Evolutionary conservation across 2,888 invertebrate species (phyloP), one percentile per base, ranked within the genome.

Genomic region (Limnephilus auricula): DNA sequence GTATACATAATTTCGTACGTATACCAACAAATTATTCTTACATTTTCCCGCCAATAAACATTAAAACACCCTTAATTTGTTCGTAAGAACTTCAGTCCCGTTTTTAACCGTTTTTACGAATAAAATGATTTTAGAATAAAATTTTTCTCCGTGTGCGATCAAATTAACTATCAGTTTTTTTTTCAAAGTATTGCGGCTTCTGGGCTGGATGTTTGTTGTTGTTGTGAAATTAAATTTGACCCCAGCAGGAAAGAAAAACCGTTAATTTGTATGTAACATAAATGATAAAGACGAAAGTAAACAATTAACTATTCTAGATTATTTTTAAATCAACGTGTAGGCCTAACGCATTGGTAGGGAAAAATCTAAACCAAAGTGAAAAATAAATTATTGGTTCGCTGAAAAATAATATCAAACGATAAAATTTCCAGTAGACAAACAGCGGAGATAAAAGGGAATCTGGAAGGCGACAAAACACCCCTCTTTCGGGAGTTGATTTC

Each of bases 391-490:
- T 87, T 87, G 15, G 65, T 50, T 65, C 87, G 15, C 18, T 13
- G 87, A 87, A 87, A 85, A 85, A 82, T 82, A 84, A 40, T 40
- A 85, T 85, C 85, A 40, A 40, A 89, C 79, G 37, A 89, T 89
- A 89, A 89, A 89, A 79, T 89, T 89, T 79, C 37, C 79, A 89
- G 13, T 79, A 40, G 37, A 37, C 40, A 89, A 89, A 89, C 79
- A 79, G 40, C 30, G 65, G 15, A 89, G 37, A 89, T 65, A 89
- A 89, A 89, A 37, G 65, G 45, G 89, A 89, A 82, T 82, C 82
- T 80, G 50, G 78, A 91, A 82, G 87, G 84, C 89, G 89, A 91
- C 86, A 90, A 85, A 91, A 84, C 40, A 78, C n/a, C 89, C 86
- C 90, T 34, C 50, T 80, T 90, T 45, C 78, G 34, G 45, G 89